phyloP scores from a whole-genome alignment of 2,888 invertebrate genomes.

The Lepidocyrtinus sp. region DNA sequence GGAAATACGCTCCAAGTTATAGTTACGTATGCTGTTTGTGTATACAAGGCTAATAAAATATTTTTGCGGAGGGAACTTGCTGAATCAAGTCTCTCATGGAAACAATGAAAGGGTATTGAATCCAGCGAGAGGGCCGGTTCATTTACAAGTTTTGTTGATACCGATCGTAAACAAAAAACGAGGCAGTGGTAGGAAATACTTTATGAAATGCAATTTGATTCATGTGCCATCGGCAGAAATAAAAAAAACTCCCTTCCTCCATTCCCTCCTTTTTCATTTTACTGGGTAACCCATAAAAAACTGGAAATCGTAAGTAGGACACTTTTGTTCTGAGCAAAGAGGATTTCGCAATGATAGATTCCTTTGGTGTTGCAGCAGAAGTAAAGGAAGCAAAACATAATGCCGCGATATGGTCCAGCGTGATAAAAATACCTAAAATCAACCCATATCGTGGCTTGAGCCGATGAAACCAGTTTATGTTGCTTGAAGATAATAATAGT shows the following conservation, averaged over 20 bases:
- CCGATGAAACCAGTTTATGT: too few species aligned
- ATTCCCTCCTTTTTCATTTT: not conserved
- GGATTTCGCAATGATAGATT: too few species aligned
- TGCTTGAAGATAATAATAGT: too few species aligned
- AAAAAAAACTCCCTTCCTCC: slow-evolving; percentile 5
- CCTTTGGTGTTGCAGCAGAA: not conserved
- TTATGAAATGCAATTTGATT: slow-evolving; percentile 43
- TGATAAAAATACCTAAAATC: too few species aligned
- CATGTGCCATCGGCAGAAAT: slow-evolving; percentile 41
- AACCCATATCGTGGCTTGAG: too few species aligned
- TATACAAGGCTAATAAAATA: too few species aligned
- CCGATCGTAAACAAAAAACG: not conserved
- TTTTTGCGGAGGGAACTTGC: not conserved
- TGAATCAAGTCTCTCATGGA: not conserved
- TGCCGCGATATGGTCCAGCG: not conserved
- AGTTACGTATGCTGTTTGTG: too few species aligned
- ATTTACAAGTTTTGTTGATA: not conserved
- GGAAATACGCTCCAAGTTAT: not conserved
- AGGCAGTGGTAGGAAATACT: slow-evolving; percentile 18
- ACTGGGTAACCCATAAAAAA: not conserved
- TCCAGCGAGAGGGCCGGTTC: not conserved
- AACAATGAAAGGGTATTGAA: not conserved
- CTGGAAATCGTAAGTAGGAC: not conserved
- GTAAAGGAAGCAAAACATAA: not conserved
- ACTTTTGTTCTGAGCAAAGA: not conserved